Base-by-base conservation (phyloP, 2,888 invertebrate species). In the Caenorhabditis sulstoni region DNA sequence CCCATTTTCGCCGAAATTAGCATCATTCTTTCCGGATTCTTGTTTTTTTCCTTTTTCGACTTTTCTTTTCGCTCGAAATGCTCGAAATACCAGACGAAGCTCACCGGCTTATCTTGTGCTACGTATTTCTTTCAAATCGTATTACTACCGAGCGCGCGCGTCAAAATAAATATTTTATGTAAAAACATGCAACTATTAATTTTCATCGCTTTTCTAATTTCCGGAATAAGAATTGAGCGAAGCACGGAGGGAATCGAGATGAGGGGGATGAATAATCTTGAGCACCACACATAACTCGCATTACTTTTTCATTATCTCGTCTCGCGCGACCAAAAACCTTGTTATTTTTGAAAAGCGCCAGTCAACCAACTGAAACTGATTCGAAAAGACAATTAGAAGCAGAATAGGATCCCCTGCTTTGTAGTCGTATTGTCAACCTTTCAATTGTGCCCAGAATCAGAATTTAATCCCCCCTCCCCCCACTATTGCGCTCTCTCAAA, bases 111-210 rank as follows among this genome's bases (percentile, higher is more conserved):
- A 11, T 5, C 29, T 7, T 14, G 18, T 16, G 53, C 53, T 61
- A 37, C 35, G 23, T 14, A 62, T 35, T 37, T 53, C 16, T 53
- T 53, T 53, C 35, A 37, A 53, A 53, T 50, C 50, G 49, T 12
- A 39, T 50, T 52, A 57, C 22, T 37, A 37, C 23, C 49, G 12
- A 39, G 37, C 8, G 29, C 14, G 45, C 20, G 62, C 29, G 22
- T 47, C 35, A 14, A 57, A 44, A 64, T 55, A 44, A 73, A 64
- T 73, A 64, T 64, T 64, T 58, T 29, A 73, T 73, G 64, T 73
- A 73, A 73, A 73, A 73, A 73, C 58, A 73, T 73, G 73, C 73
- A 73, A 64, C 73, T 73, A 73, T 73, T 55, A 73, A 73, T 73
- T 64, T 58, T 37, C 50, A 50, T 41, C 57, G 39, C 44, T 58